phyloP scores from a whole-genome alignment of 2,888 invertebrate genomes.

The Pristionchus japonicus region DNA sequence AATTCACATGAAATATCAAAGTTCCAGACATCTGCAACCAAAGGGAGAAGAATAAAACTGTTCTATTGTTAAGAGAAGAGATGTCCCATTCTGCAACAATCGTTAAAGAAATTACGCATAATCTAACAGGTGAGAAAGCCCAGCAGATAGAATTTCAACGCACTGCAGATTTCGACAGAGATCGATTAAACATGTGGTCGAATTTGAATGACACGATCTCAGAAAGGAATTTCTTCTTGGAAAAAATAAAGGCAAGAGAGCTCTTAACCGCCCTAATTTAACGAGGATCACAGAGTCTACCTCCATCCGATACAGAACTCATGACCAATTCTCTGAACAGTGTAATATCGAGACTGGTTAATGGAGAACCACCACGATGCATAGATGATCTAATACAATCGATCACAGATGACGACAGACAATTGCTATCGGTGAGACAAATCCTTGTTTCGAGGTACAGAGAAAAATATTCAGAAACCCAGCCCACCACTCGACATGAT shows the following conservation, averaged over 20 bases:
- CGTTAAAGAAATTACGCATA: neutral
- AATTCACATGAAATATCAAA: neutral
- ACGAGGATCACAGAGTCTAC: neutral
- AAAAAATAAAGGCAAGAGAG: slow-evolving; percentile 52
- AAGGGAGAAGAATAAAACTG: neutral
- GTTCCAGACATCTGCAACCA: neutral
- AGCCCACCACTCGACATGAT: neutral
- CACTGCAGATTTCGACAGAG: slow-evolving; percentile 49
- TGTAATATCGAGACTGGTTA: neutral
- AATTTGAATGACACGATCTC: slow-evolving; percentile 57
- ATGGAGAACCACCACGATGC: neutral
- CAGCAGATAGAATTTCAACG: neutral
- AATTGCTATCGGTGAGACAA: neutral
- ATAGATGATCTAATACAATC: neutral
- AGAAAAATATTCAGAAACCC: neutral
- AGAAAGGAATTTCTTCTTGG: slow-evolving; percentile 53
- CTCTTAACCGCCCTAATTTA: neutral
- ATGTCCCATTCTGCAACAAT: neutral
- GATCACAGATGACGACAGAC: neutral
- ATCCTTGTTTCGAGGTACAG: neutral
- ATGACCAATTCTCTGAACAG: neutral
- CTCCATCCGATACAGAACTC: neutral
- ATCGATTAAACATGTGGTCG: slow-evolving; percentile 59
- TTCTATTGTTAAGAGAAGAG: neutral
- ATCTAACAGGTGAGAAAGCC: neutral